Percentiles rank a stretch among this genome's conserved stretches.
phyloP scores from a whole-genome alignment of 2,888 invertebrate genomes.

The Dichetophora obliterata region DNA sequence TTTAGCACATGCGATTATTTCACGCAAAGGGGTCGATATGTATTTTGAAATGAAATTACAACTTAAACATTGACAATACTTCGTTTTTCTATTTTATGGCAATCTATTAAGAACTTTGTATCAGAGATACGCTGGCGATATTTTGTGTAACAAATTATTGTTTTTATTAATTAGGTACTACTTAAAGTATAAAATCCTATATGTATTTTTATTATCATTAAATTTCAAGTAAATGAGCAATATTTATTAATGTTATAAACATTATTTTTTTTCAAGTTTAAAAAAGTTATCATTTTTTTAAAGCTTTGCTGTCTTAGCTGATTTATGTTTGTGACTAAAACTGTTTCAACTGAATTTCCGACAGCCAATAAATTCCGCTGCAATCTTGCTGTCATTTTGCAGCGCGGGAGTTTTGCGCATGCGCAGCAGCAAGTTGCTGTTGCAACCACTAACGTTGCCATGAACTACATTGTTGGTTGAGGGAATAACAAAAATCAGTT shows the following conservation, averaged over 20 bases:
- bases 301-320: not conserved
- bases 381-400: conserved; percentile 6
- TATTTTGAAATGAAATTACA: no score
- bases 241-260: no score
- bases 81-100: no score
- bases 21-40: no score
- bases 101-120: no score
- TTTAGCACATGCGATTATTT: no score
- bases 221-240: not conserved
- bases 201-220: not conserved
- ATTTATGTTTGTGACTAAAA: not conserved
- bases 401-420: conserved; percentile 20
- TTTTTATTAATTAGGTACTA: no score
- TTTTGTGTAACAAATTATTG: no score
- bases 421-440: not conserved
- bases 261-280: no score
- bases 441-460: conserved; percentile 52
- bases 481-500: conserved; percentile 20
- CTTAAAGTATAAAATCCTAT: no score
- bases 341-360: not conserved
- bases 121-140: no score
- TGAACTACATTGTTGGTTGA: conserved; percentile 44
- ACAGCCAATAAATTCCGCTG: conserved; percentile 10
- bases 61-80: no score
- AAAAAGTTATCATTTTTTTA: not conserved